A percentile compares a stretch with the other conserved stretches of the same genome.
Conservation (phyloP, 2,888 invertebrate species). For the Stratiomys singularior region DNA sequence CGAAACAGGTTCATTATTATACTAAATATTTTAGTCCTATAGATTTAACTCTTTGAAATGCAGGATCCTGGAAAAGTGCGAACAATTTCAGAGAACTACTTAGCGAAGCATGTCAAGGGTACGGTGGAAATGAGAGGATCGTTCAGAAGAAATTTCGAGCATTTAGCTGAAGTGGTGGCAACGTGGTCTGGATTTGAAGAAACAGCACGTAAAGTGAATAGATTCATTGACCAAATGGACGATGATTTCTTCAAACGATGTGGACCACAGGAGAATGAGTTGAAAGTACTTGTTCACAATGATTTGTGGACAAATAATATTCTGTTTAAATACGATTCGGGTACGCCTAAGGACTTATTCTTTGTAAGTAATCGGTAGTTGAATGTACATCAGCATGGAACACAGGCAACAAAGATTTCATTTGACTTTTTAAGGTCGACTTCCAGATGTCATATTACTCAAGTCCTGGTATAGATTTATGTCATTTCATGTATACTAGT, state of each 20-base stretch:
- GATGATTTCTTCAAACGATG: too few species aligned
- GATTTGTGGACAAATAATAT: slow-evolving; percentile 70
- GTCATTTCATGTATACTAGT: slow-evolving; percentile 64
- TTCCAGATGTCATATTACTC: slow-evolving; percentile 63
- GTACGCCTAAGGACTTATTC: slow-evolving; percentile 59
- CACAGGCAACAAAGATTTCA: not conserved
- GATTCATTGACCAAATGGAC: slow-evolving; percentile 27
- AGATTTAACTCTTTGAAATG: too few species aligned
- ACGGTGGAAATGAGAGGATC: too few species aligned
- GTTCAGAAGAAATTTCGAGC: too few species aligned
- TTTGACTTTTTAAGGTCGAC: slow-evolving; percentile 58
- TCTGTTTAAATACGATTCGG: slow-evolving; percentile 61
- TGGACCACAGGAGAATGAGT: slow-evolving; percentile 56
- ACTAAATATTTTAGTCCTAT: slow-evolving; percentile 60
- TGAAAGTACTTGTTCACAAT: slow-evolving; percentile 68
- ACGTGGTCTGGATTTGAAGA: slow-evolving; percentile 65
- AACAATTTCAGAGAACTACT: too few species aligned
- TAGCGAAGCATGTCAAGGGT: too few species aligned
- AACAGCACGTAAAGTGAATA: slow-evolving; percentile 63
- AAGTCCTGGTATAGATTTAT: slow-evolving; percentile 64
- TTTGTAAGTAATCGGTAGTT: too few species aligned
- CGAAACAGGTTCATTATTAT: slow-evolving; percentile 62
- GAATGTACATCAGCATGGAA: slow-evolving; percentile 52
- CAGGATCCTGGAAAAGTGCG: too few species aligned
- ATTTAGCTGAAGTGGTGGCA: too few species aligned